Evolutionary conservation across 2,888 invertebrate species (phyloP).

Genomic region (Ophion costatus): DNA sequence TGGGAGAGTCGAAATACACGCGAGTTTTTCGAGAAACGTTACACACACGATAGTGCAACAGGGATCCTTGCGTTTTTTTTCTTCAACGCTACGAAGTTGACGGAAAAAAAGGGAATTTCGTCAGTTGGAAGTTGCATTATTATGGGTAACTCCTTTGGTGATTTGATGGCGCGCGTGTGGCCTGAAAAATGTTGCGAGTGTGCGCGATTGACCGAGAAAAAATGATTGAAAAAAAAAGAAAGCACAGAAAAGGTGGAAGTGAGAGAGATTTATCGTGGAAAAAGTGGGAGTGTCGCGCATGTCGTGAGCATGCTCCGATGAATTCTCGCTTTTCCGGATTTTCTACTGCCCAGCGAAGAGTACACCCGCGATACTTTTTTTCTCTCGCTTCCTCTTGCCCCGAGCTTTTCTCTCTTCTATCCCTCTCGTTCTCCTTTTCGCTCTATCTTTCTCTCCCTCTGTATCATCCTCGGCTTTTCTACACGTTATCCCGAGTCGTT

Average conservation of each 20-base stretch:
- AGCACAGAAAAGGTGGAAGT: conserved; percentile 46
- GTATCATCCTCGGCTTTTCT: conserved; percentile 13
- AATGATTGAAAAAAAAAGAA: conserved; percentile 50
- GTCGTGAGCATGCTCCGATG: conserved; percentile 67
- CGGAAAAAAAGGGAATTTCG: background rate
- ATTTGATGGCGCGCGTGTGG: conserved; percentile 3
- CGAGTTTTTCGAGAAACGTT: conserved; percentile 68
- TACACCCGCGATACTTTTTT: conserved; percentile 58
- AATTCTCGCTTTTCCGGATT: conserved; percentile 45
- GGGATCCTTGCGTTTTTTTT: conserved; percentile 58
- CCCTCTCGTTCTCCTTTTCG: background rate
- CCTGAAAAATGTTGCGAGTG: conserved; percentile 46
- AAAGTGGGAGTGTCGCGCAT: conserved; percentile 75
- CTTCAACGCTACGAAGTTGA: conserved; percentile 44
- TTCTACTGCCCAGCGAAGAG: conserved; percentile 15
- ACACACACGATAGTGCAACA: conserved; percentile 12
- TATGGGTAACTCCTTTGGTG: conserved; percentile 12
- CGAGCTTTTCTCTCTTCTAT: conserved; percentile 14
- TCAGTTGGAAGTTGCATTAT: background rate
- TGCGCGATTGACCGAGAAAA: conserved; percentile 59
- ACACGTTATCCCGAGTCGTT: conserved; percentile 31
- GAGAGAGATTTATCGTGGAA: conserved; percentile 59
- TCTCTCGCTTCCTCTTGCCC: conserved; percentile 32
- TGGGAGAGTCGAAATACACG: conserved; percentile 62
- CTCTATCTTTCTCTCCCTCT: background rate